Evolutionary conservation across 2,888 invertebrate species (phyloP).

Genomic region (Abrostola triplasia): DNA sequence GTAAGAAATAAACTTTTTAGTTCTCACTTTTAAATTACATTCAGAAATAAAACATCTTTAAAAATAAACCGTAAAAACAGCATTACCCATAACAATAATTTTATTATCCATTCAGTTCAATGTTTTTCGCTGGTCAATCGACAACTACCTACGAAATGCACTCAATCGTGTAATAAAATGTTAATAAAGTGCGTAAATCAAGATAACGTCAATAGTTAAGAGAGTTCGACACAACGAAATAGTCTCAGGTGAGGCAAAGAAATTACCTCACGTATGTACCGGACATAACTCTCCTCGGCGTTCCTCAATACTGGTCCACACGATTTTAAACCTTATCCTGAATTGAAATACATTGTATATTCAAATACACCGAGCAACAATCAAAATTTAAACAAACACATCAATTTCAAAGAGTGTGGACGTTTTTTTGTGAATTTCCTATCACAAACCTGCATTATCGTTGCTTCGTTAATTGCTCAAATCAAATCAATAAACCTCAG

Average conservation of each 20-base stretch:
- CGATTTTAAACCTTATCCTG: conserved; percentile 53
- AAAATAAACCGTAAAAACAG: neutral
- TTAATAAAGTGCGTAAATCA: conserved; percentile 86
- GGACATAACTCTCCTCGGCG: conserved; percentile 73
- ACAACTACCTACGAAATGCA: conserved; percentile 69
- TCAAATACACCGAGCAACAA: conserved; percentile 18
- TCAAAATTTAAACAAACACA: conserved; percentile 48
- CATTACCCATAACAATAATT: conserved; percentile 15
- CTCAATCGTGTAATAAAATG: conserved; percentile 83
- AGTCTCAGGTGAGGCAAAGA: conserved; percentile 75
- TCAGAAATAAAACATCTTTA: neutral
- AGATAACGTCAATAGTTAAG: conserved; percentile 85
- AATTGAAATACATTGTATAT: conserved; percentile 18
- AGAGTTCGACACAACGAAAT: conserved; percentile 80
- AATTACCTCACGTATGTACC: conserved; percentile 74
- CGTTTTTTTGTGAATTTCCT: conserved; percentile 39
- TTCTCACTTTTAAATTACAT: no score
- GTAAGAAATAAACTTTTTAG: no score
- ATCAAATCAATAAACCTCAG: conserved; percentile 52
- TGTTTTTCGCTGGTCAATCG: conserved; percentile 44
- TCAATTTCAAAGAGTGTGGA: conserved; percentile 42
- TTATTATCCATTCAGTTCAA: conserved; percentile 33
- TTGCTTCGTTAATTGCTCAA: conserved; percentile 56
- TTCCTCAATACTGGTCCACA: conserved; percentile 46
- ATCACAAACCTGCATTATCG: conserved; percentile 46